phyloP scores from a whole-genome alignment of 2,113 vertebrate species.

The Bubo blakistoni region DNA sequence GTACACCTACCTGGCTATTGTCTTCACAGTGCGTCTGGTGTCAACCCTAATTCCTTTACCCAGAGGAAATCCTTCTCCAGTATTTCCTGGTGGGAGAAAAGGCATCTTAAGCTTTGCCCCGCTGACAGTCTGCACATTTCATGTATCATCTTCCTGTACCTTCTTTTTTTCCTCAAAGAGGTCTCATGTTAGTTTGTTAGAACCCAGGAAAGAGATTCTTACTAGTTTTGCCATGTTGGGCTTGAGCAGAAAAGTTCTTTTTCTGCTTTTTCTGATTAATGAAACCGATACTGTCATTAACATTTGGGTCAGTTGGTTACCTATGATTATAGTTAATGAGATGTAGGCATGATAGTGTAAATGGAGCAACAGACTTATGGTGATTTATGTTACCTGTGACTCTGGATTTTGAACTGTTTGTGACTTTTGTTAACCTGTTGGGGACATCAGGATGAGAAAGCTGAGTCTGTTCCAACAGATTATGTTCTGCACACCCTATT shows the following conservation, averaged over 20 bases:
- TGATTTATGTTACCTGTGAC: not conserved
- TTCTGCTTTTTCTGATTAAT: not conserved
- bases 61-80: not conserved
- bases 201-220: not conserved
- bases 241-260: not conserved
- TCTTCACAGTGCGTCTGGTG: not conserved
- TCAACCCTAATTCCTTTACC: not conserved
- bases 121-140: not conserved
- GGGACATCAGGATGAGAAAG: not conserved
- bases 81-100: not conserved
- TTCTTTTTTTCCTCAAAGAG: not conserved
- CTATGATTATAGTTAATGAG: not conserved
- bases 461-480: not conserved
- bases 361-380: not conserved
- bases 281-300: not conserved
- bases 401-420: not conserved
- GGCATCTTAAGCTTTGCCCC: not conserved
- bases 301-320: not conserved
- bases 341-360: not conserved
- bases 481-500: not conserved
- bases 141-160: not conserved
- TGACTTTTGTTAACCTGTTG: not conserved
- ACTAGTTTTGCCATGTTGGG: not conserved
- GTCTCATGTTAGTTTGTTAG: not conserved
- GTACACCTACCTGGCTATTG: not conserved